These are phyloP conservation scores for Nautilus pompilius DNA, from an alignment of 1,140 invertebrate genomes.

Conservation along the genomic window DNA sequence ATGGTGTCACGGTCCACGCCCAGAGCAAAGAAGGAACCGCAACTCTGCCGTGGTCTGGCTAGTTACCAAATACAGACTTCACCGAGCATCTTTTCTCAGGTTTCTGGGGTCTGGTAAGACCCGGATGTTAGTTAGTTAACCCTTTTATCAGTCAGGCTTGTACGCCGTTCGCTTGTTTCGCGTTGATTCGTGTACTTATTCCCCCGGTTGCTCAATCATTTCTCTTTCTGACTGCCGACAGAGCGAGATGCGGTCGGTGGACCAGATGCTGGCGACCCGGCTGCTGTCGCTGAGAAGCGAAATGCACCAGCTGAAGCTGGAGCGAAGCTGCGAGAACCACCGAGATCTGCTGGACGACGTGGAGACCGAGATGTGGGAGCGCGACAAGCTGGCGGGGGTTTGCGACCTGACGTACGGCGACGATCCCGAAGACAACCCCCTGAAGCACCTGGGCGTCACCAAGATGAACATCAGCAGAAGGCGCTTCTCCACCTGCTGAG, in stretches of 20 bases:
- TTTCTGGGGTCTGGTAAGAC: no score
- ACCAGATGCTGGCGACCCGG: conserved; percentile 39
- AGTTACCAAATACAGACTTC: no score
- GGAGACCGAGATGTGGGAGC: conserved; percentile 39
- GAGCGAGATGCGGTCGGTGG: conserved; percentile 41
- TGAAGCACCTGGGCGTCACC: conserved; percentile 44
- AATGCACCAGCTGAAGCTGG: conserved; percentile 40
- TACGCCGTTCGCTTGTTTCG: no score
- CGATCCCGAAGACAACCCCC: conserved; percentile 28
- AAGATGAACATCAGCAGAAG: conserved; percentile 41
- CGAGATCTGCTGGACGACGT: conserved; percentile 46
- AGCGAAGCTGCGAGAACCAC: conserved; percentile 39
- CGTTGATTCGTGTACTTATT: no score
- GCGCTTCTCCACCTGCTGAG: conserved; percentile 45
- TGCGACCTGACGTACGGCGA: conserved; percentile 34
- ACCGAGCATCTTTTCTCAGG: no score
- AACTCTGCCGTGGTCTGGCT: no score
- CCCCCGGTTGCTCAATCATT: no score
- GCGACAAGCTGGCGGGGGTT: conserved; percentile 31
- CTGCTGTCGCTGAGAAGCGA: conserved; percentile 42
- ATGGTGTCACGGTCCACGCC: no score
- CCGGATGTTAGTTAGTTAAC: no score
- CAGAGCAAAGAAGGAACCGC: no score
- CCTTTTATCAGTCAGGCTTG: no score
- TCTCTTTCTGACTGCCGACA: no score